phyloP scores from a whole-genome alignment of 2,113 vertebrate genomes.

The Oostethus manadensis region DNA sequence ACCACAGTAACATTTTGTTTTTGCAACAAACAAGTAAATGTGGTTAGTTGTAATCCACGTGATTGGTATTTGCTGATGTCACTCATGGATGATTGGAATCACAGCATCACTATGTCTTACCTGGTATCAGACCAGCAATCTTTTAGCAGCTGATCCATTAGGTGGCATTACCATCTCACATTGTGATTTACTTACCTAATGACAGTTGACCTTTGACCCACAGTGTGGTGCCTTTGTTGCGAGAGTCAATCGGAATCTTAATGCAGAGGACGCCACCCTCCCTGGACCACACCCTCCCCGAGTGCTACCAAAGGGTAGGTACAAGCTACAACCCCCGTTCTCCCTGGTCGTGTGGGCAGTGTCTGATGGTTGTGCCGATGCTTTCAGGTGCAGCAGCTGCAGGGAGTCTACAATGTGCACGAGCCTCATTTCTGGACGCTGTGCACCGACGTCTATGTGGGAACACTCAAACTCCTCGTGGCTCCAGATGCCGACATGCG shows the following conservation, averaged over 20 bases:
- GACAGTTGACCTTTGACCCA: not conserved
- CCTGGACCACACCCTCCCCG: constrained; percentile 83
- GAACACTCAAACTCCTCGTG: constrained; percentile 89
- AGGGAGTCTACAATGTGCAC: constrained; percentile 93
- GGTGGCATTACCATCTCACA: too few species aligned
- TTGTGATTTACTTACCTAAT: too few species aligned
- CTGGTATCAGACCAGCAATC: too few species aligned
- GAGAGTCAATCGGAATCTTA: constrained; percentile 90
- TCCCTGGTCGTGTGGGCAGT: accelerated
- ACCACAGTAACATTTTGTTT: too few species aligned
- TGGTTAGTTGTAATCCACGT: too few species aligned
- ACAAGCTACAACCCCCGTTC: not conserved
- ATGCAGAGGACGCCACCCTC: constrained; percentile 94
- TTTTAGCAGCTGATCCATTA: too few species aligned
- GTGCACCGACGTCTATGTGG: constrained; percentile 92
- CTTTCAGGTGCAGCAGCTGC: constrained; percentile 92
- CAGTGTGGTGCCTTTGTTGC: constrained; percentile 92
- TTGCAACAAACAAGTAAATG: too few species aligned
- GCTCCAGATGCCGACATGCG: constrained; percentile 90
- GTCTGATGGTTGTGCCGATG: not conserved
- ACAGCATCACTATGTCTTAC: too few species aligned
- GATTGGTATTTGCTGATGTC: too few species aligned
- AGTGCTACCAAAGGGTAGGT: constrained; percentile 95
- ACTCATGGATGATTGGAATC: too few species aligned
- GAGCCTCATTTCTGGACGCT: constrained; percentile 99